Evolutionary conservation across 2,113 vertebrate species (phyloP).

Genomic region (Octodon degus): DNA sequence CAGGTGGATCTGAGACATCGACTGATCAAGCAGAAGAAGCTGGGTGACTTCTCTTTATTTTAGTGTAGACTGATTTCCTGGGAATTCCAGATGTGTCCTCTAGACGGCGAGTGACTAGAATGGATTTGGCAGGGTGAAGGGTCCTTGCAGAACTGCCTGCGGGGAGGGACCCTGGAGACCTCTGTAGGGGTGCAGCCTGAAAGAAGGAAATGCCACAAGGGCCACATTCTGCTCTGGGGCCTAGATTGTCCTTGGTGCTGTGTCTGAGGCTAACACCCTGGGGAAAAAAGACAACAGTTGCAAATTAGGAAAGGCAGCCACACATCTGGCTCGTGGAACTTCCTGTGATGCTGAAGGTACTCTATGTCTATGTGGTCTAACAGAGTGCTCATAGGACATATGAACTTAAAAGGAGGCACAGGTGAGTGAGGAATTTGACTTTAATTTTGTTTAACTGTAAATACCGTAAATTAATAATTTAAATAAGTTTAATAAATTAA

Average conservation of each 20-base stretch:
- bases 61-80: neutral
- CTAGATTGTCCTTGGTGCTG: neutral
- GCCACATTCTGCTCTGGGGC: neutral
- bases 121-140: neutral
- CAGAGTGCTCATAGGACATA: neutral
- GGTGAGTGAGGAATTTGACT: neutral
- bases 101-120: conserved; percentile 44
- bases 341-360: neutral
- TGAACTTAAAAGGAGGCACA: neutral
- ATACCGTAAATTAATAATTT: neutral
- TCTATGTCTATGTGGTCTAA: neutral
- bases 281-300: neutral
- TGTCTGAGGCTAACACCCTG: neutral
- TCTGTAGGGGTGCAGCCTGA: neutral
- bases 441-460: conserved; percentile 22
- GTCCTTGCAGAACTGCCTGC: neutral
- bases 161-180: neutral
- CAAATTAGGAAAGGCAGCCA: neutral
- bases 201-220: neutral
- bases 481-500: neutral
- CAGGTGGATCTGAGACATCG: neutral
- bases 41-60: neutral
- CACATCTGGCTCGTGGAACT: neutral
- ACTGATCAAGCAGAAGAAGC: neutral
- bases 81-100: conserved; percentile 39